Evolutionary conservation across 92 coral and sea anemone genomes (phyloP), one percentile per base, ranked within the genome.

Genomic region (Chrysogorgia sp.): DNA sequence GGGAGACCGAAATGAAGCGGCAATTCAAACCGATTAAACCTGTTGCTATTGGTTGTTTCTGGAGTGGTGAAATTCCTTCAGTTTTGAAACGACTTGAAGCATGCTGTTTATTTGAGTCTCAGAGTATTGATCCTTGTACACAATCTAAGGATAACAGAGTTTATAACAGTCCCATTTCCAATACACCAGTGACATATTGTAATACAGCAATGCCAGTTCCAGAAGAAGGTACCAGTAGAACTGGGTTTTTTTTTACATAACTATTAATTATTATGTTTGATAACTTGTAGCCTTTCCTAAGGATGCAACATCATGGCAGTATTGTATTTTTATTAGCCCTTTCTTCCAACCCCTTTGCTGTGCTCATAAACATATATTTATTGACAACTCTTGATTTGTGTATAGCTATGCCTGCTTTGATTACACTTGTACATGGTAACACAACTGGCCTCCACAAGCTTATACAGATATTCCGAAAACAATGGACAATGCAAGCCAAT

Each of bases 1-100:
- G 98, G 98, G 98, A 94, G 81, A 91, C 92, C 14, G 97, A 86
- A 41, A 77, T 94, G 69, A 94, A 87, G 84, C 85, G 88, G 67
- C 92, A 89, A 63, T 94, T 86, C 82, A 91, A 92, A 58, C 97
- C 98, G 0, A 82, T 89, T 90, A 92, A 88, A 75, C 92, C 97
- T n/a, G 76, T 94, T 9, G 78, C 88, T 35, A 68, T 91, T 55
- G 98, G 98, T 20, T 94, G 98, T 75, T 61, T 87, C 79, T 94
- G 98, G 98, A 83, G 82, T 10, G 92, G 88, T 0, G 77, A 71
- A 23, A 37, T 84, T 23, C 82, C 86, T 75, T 74, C 86, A 14
- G 67, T 88, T 0, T 88, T 94, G 28, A 83, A 87, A 56, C 92
- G 79, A 49, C 92, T 94, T 81, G 92, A 89, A 41, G 98, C 97